Evolutionary conservation across 2,113 vertebrate species (phyloP).

Genomic region (Fulmarus glacialis): DNA sequence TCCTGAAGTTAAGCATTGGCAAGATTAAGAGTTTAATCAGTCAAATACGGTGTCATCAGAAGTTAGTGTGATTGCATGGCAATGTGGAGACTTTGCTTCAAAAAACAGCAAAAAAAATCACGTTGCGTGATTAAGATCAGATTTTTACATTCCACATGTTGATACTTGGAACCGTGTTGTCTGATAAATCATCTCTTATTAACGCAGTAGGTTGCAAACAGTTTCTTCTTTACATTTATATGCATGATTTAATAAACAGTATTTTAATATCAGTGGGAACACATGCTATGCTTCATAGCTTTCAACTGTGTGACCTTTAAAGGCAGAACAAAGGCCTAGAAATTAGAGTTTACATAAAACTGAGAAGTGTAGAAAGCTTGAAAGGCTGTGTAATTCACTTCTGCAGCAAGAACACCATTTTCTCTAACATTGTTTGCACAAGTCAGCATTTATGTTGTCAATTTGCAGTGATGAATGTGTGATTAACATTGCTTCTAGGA

Average conservation of each 20-base stretch:
- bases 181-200: constrained; percentile 40
- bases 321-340: constrained; percentile 59
- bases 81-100: not conserved
- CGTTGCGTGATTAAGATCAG: not conserved
- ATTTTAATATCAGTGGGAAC: constrained; percentile 43
- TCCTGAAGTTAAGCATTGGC: constrained; percentile 26
- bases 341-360: constrained; percentile 57
- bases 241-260: constrained; percentile 52
- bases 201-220: constrained; percentile 19
- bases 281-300: constrained; percentile 39
- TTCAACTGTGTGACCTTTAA: constrained; percentile 54
- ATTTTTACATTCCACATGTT: constrained; percentile 37
- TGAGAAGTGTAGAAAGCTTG: constrained; percentile 21
- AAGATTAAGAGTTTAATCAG: constrained; percentile 53
- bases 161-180: constrained; percentile 15
- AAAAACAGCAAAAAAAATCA: not conserved
- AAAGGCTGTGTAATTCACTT: constrained; percentile 53
- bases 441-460: constrained; percentile 66
- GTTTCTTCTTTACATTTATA: constrained; percentile 48
- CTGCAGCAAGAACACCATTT: constrained; percentile 50
- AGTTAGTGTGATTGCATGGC: constrained; percentile 16
- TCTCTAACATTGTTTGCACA: constrained; percentile 34
- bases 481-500: constrained; percentile 33
- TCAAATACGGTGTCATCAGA: constrained; percentile 31
- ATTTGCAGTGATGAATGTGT: constrained; percentile 43